Conservation (phyloP, 2,113 vertebrate species). For the Eubucco bourcierii region DNA sequence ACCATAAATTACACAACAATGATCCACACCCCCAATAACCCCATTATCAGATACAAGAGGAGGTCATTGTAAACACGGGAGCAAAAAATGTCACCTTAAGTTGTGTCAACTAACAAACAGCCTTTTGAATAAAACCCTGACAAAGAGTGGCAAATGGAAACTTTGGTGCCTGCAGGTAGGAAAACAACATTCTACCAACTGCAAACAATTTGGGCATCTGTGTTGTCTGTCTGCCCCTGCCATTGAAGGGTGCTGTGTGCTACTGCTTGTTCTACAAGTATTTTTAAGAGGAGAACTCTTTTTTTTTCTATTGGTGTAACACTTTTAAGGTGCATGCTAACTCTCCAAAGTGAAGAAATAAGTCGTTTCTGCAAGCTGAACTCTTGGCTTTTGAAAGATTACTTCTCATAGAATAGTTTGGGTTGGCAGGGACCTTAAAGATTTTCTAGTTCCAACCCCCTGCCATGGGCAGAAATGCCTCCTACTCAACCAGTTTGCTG, state of each 20-base stretch:
- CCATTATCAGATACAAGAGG: constrained; percentile 89
- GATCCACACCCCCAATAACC: constrained; percentile 95
- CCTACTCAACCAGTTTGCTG: too few species aligned
- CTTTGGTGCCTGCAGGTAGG: background rate
- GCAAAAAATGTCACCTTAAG: background rate
- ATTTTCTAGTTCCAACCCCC: too few species aligned
- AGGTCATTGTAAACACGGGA: constrained; percentile 64
- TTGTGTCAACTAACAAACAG: background rate
- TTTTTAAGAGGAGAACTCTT: constrained; percentile 6
- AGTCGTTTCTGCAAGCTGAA: background rate
- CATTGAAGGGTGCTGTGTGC: background rate
- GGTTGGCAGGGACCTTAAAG: too few species aligned
- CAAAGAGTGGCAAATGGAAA: background rate
- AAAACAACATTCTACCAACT: background rate
- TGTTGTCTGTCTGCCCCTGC: background rate
- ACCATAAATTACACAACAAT: constrained; percentile 95
- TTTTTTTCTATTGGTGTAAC: constrained; percentile 12
- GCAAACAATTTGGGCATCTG: background rate
- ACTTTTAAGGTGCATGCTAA: background rate
- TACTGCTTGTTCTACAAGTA: background rate
- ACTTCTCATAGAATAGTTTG: too few species aligned
- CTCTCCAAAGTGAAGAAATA: background rate
- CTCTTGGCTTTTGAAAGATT: background rate
- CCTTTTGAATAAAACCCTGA: background rate
- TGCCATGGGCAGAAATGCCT: too few species aligned